Base-by-base conservation (phyloP, 2,797 vertebrate genomes). In the Xenentodon cancila region DNA sequence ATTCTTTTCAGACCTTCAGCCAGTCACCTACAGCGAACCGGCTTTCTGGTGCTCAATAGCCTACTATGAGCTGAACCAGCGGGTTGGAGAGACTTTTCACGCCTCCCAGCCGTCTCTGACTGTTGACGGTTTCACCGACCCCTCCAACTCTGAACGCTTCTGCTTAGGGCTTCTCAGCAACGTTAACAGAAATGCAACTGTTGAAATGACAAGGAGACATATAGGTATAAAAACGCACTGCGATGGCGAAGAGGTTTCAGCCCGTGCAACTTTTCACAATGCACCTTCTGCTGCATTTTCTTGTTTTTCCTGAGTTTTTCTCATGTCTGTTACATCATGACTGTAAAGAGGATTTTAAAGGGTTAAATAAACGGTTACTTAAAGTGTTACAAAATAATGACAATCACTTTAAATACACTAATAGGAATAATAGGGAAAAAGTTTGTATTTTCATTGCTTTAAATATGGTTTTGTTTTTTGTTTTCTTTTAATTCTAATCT, bases 41-140 rank as follows among this genome's bases (percentile, higher is more conserved):
- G 97, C 97, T 0, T 99, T 99, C 90, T 99, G 97, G 97, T 99
- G 97, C 90, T 99, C 97, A n/a, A 99, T 99, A 95, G 96, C 97
- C 1, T 99, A 99, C 90, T 99, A 99, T 7, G 97, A 99, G 88
- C 88, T 99, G 53, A 99, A 99, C 90, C 97, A 99, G 88, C 94
- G 97, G 71, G 97, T 99, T 18, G 97, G 97, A 53, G 97, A 99
- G 91, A 99, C 97, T 9, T 99, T 99, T 84, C 97, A 99, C 43
- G 97, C 97, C 3, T 99, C 97, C 0, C 97, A 99, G 73, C 97
- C 97, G 19, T 99, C 97, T 0, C 92, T 99, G 68, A 99, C 97
- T 0, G 97, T 99, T 53, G 97, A 98, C 18, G 97, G 97, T 66
- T 99, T 99, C 88, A 99, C 97, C 50, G 97, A 99, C 83, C 97